Percentiles rank a stretch among this genome's conserved stretches.
phyloP scores from a whole-genome alignment of 2,797 vertebrate species.

The Anguilla marmorata region DNA sequence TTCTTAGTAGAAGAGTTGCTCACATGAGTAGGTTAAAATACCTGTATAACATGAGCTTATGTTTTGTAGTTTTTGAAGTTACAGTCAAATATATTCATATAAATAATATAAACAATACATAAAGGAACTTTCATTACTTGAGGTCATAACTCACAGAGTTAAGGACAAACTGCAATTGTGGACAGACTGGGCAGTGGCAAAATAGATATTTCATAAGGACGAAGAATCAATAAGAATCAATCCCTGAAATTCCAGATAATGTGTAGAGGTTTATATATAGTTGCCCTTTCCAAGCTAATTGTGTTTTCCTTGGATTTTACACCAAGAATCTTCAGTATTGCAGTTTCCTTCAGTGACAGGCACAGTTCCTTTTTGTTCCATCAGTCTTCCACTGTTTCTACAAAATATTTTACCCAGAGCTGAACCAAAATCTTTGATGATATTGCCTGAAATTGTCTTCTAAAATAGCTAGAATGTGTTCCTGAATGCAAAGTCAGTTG shows the following conservation, averaged over 20 bases:
- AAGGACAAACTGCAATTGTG: neutral
- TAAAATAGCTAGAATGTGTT: neutral
- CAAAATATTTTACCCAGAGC: neutral
- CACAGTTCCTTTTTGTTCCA: neutral
- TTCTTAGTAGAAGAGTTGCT: too few relatives aligned
- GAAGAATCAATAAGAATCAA: neutral
- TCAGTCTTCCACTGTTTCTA: neutral
- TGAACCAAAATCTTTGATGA: neutral
- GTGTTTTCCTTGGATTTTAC: slow-evolving; percentile 4
- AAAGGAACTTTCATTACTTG: too few relatives aligned
- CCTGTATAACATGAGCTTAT: too few relatives aligned
- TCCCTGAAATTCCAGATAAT: neutral
- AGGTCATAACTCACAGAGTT: neutral
- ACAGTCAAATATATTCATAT: neutral
- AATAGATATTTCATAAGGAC: neutral
- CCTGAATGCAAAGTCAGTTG: neutral
- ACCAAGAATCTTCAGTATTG: neutral
- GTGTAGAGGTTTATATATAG: neutral
- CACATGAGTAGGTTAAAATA: neutral
- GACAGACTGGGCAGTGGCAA: neutral
- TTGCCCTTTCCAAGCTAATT: neutral
- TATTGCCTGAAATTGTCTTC: neutral
- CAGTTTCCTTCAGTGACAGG: neutral
- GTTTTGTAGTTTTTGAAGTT: neutral
- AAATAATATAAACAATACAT: too few relatives aligned